Base-by-base conservation (phyloP, 2,888 invertebrate species). In the Pseudanteris insignis region DNA sequence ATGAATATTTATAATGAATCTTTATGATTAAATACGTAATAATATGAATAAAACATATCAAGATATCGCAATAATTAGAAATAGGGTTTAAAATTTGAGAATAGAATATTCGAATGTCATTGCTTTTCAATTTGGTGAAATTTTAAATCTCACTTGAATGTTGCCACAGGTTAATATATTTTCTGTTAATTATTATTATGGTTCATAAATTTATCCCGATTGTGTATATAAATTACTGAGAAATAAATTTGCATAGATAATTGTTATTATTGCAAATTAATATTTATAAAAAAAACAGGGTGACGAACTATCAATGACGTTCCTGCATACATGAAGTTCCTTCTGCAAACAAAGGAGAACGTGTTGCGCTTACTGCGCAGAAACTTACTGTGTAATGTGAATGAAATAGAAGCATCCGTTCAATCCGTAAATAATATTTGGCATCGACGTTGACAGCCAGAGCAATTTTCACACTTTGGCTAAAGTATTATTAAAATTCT, bases 341-440 rank as follows among this genome's bases (percentile, higher is more conserved):
- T 33, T 4, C 13, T 26, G 29, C 37, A 24, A 47, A 47, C 47
- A 47, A 47, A 47, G 47, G 29, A 47, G n/a, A n/a, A 47, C 47
- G 24, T 14, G 30, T 34, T 30, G 37, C 29, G 13, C 26, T n/a
- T 37, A 37, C 37, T 47, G 47, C 47, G 36, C 37, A 47, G 47
- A 37, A 30, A 47, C 47, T 36, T 46, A 36, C 37, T 30, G 36
- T 47, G 30, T n/a, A n/a, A n/a, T n/a, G n/a, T n/a, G n/a, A 47
- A 37, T 37, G 47, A 47, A 47, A 37, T 37, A 47, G 21, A 10
- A 26, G 10, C 18, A 34, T 12, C 11, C 25, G 21, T 21, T 34
- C 44, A 44, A 44, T 44, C 25, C 8, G 1, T 3, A 9, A 11
- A 26, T 11, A 11, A 9, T 26, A 32, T 26, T 34, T 9, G 24